These are phyloP conservation scores for Lamproptera curius DNA, from an alignment of 2,888 invertebrate species.

Conservation along the genomic window DNA sequence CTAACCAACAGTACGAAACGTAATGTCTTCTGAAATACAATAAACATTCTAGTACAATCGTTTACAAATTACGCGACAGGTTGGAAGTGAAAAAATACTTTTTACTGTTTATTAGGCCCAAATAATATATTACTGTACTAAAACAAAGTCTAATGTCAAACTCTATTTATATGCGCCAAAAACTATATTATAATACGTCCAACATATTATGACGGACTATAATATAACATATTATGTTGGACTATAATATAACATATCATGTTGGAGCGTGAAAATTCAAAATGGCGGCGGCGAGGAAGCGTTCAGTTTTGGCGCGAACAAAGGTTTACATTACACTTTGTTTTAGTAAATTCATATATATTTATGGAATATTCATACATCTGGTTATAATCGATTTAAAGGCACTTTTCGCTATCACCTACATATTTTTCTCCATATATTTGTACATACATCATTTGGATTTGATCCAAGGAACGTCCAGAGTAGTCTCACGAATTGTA, in stretches of 20 bases:
- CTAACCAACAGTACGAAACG: conserved; percentile 12
- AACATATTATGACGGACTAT: not conserved
- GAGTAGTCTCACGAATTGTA: conserved; percentile 1
- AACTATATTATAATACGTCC: not conserved
- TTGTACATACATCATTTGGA: conserved; percentile 23
- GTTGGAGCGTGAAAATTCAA: not conserved
- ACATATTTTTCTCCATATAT: conserved; percentile 7
- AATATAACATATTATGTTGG: not conserved
- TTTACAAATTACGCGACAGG: not conserved
- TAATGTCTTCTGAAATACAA: conserved; percentile 1
- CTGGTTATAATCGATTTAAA: conserved; percentile 3
- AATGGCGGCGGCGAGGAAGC: not conserved
- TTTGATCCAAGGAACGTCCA: conserved; percentile 31
- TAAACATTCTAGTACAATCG: not conserved
- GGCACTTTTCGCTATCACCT: conserved; percentile 4
- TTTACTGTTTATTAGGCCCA: not conserved
- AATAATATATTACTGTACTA: not conserved
- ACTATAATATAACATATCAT: not conserved
- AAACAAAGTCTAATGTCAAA: not conserved
- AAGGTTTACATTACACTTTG: no score
- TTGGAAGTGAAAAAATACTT: not conserved
- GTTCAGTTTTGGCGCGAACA: no score
- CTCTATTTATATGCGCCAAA: not conserved
- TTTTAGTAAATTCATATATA: not conserved
- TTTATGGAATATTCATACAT: not conserved